Conservation (phyloP, 2,797 vertebrate genomes). For the Borostomias antarcticus region DNA sequence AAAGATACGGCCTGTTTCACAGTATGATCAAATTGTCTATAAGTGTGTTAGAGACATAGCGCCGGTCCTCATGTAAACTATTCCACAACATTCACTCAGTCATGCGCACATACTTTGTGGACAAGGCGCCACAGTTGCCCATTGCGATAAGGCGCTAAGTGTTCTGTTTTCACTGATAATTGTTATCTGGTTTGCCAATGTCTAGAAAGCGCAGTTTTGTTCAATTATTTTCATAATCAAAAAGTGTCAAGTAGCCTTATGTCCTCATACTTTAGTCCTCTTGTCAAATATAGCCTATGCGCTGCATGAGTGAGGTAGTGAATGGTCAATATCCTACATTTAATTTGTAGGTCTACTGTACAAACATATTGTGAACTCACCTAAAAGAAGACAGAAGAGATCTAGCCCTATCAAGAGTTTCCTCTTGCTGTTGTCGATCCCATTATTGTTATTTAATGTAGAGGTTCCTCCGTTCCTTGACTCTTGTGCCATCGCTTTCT, state of each 20-base stretch:
- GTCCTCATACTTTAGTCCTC: not conserved
- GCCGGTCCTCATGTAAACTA: not conserved
- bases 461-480: conserved; percentile 92
- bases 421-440: conserved; percentile 85
- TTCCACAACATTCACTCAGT: not conserved
- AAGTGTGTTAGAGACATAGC: not conserved
- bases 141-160: too few species aligned
- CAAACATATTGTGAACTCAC: conserved; percentile 78
- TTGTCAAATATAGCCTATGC: too few species aligned
- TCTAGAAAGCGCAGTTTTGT: not conserved
- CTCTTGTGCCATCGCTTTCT: conserved; percentile 95
- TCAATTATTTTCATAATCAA: too few species aligned
- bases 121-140: not conserved
- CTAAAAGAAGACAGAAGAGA: conserved; percentile 92
- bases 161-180: conserved; percentile 10
- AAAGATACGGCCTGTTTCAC: not conserved
- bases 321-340: too few species aligned
- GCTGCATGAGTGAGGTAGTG: too few species aligned
- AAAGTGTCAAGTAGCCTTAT: too few species aligned
- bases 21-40: conserved; percentile 1
- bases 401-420: conserved; percentile 90
- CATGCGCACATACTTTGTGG: not conserved
- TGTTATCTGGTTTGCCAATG: not conserved
- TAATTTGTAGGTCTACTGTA: too few species aligned
- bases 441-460: conserved; percentile 88